Evolutionary conservation across 2,113 vertebrate genomes (phyloP).

Genomic region (Thamnophis sirtalis): DNA sequence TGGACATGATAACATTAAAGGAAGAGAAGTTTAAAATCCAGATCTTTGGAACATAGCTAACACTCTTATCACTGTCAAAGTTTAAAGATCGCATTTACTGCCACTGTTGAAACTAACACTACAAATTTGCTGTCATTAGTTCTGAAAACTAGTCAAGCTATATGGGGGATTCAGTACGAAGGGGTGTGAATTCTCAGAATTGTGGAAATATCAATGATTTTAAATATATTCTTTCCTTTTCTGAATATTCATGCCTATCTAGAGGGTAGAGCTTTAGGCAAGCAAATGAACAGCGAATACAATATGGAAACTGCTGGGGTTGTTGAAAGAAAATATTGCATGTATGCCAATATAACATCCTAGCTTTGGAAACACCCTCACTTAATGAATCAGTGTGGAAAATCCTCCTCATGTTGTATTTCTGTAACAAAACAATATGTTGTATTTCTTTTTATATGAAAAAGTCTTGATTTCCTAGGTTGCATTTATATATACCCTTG

Average conservation of each 20-base stretch:
- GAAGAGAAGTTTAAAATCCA: background rate
- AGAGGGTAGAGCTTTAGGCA: background rate
- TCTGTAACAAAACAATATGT: background rate
- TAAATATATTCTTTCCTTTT: background rate
- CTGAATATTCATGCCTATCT: background rate
- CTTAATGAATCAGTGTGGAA: background rate
- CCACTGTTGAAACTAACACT: background rate
- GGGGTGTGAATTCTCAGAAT: background rate
- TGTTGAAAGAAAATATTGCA: background rate
- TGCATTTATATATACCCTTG: background rate
- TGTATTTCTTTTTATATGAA: background rate
- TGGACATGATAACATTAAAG: background rate
- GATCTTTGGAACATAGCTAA: background rate
- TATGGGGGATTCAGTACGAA: background rate
- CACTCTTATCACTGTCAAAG: background rate
- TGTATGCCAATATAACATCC: background rate
- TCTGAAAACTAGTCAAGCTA: background rate
- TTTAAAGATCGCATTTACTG: background rate
- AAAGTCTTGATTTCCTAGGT: background rate
- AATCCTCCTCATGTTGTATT: background rate
- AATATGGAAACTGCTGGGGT: background rate
- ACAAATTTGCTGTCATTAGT: background rate
- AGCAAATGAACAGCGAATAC: background rate
- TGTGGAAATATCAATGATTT: background rate
- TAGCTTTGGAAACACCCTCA: background rate